Evolutionary conservation across 92 coral and sea anemone genomes (phyloP).

Genomic region (Diadumene lineata): DNA sequence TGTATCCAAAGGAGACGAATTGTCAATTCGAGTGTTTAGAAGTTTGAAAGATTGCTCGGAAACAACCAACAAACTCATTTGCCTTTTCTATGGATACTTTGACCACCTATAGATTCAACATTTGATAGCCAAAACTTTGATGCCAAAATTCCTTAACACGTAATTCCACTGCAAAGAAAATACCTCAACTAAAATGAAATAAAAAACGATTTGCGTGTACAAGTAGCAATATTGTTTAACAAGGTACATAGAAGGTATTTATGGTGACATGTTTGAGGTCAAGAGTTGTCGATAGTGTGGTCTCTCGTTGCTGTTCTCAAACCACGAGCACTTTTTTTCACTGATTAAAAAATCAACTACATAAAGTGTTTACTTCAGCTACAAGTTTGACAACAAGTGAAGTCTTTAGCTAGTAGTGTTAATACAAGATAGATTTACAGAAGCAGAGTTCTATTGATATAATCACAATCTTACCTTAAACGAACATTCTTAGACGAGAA

Average conservation of each 20-base stretch:
- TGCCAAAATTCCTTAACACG: conserved; percentile 7
- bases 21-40: not conserved
- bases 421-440: not conserved
- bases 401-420: not conserved
- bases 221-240: too few relatives aligned
- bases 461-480: not conserved
- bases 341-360: not conserved
- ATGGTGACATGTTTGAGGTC: not conserved
- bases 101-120: conserved; percentile 29
- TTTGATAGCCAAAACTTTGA: conserved; percentile 26
- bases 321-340: conserved; percentile 4
- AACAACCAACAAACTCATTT: not conserved
- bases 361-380: not conserved
- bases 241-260: not conserved
- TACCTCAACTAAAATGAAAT: conserved; percentile 5
- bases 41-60: not conserved
- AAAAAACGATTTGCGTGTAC: not conserved
- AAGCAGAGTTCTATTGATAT: too few relatives aligned
- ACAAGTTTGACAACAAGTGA: not conserved
- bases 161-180: not conserved
- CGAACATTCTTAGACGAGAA: conserved; percentile 17
- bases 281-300: not conserved
- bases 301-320: not conserved
- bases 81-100: not conserved
- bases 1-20: not conserved